These are phyloP conservation scores for Centrocercus urophasianus DNA, from an alignment of 2,113 vertebrate species.

Conservation along the genomic window DNA sequence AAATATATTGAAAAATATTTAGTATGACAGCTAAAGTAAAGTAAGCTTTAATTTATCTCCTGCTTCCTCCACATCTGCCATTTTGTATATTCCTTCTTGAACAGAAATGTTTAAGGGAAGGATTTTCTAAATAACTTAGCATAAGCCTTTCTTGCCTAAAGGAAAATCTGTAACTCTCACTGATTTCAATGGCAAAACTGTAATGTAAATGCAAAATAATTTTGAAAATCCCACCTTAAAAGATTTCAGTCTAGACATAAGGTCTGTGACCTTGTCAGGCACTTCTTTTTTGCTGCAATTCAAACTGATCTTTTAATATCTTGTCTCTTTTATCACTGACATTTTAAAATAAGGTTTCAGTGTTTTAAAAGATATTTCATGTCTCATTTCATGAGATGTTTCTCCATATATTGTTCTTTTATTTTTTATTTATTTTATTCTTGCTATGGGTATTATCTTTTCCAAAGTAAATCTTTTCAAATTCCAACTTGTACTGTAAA, in stretches of 20 bases:
- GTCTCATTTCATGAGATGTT: not conserved
- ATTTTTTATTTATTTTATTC: not conserved
- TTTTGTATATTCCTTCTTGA: slow-evolving; percentile 11
- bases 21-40: not conserved
- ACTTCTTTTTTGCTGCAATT: slow-evolving; percentile 29
- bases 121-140: slow-evolving; percentile 19
- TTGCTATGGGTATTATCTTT: not conserved
- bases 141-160: not conserved
- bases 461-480: not conserved
- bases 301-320: slow-evolving; percentile 17
- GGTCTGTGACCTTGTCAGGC: slow-evolving; percentile 17
- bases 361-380: not conserved
- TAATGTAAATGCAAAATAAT: not conserved
- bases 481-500: not conserved
- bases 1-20: slow-evolving; percentile 21
- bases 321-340: not conserved
- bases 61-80: not conserved
- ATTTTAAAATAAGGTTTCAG: slow-evolving; percentile 6
- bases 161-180: slow-evolving; percentile 15
- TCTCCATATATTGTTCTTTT: not conserved
- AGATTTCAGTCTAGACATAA: slow-evolving; percentile 27
- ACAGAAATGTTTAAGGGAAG: not conserved
- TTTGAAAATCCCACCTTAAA: slow-evolving; percentile 33
- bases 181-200: slow-evolving; percentile 15
- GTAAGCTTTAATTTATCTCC: slow-evolving; percentile 11